phyloP scores from a whole-genome alignment of 2,113 vertebrate species.

The Hemiprocne comata region DNA sequence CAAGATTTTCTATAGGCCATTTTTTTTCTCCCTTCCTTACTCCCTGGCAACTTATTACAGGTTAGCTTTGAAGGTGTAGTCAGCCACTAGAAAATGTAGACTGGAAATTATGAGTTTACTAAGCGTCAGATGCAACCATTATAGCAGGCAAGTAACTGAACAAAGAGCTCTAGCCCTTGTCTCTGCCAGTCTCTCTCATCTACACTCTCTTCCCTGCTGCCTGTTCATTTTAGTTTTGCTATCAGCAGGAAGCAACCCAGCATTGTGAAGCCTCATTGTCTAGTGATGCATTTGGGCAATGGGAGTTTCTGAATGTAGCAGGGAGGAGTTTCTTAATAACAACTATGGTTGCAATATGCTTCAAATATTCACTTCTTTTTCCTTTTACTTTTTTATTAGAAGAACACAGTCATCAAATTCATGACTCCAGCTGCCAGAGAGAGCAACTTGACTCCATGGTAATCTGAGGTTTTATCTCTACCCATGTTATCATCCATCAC shows the following conservation, averaged over 20 bases:
- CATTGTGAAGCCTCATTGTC: neutral
- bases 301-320: neutral
- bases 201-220: neutral
- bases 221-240: neutral
- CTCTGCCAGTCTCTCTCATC: neutral
- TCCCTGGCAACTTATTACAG: neutral
- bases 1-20: neutral
- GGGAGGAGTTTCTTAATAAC: neutral
- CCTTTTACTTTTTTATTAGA: neutral
- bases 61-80: neutral
- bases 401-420: neutral
- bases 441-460: neutral
- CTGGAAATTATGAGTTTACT: neutral
- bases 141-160: neutral
- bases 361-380: neutral
- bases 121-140: neutral
- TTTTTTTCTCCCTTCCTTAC: neutral
- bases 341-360: neutral
- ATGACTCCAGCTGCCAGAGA: neutral
- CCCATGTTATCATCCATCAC: neutral
- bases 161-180: neutral
- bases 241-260: neutral
- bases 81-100: neutral
- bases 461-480: neutral
- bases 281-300: neutral